Conservation (phyloP, 2,797 vertebrate genomes). For the Gobio occitaniae region DNA sequence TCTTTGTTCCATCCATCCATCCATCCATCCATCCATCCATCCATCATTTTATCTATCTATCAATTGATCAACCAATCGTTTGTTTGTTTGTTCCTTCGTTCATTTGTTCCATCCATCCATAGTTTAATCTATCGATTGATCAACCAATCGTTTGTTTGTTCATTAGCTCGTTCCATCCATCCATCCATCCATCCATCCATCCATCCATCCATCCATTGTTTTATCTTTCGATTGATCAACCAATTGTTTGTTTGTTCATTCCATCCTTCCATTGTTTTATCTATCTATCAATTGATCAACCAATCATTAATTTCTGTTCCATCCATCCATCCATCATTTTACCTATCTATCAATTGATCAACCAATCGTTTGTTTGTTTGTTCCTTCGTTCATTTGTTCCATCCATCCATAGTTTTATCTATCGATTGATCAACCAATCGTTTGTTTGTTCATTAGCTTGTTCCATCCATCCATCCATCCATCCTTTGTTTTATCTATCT, state of each 20-base stretch:
- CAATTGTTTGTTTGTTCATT: too few species aligned
- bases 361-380: rapidly evolving
- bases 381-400: background rate
- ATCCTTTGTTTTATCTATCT: background rate
- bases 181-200: background rate
- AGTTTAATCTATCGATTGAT: background rate
- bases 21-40: background rate
- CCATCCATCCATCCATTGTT: background rate
- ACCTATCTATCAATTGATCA: background rate
- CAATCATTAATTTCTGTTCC: too few species aligned
- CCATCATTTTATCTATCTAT: background rate
- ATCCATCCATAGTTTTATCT: background rate
- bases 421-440: too few species aligned
- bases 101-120: background rate
- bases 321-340: background rate
- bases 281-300: too few species aligned
- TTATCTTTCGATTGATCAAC: background rate
- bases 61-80: background rate
- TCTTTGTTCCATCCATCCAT: background rate
- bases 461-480: background rate
- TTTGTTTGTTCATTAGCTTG: too few species aligned
- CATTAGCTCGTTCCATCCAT: background rate
- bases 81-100: rapidly evolving
- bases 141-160: background rate
- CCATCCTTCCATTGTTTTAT: too few species aligned